Base-by-base conservation (phyloP, 2,888 invertebrate species). In the Kuschelorhynchus macadamiae region DNA sequence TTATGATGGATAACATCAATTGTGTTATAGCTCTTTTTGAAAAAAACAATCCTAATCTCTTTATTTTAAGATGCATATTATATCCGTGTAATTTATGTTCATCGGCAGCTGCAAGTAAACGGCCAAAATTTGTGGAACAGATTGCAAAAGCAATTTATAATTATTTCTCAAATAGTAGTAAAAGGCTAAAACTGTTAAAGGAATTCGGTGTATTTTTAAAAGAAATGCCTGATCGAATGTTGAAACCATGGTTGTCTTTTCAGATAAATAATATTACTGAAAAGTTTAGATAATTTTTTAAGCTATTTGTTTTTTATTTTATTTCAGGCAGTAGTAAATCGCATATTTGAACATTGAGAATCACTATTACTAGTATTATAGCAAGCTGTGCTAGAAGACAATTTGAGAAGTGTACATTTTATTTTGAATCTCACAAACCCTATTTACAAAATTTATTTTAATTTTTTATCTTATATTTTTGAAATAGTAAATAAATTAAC, bases 241-340 rank as follows among this genome's bases (percentile, higher is more conserved):
- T 80, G 11, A 72, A 72, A 39, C 68, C 74, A 11, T 80, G 80
- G 79, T 70, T 78, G 5, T 79, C 78, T 12, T 57, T 77, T 33
- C 64, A 73, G 64, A 71, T 36, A 36, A 11, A 11, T 36, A n/a
- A 7, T 36, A 32, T 8, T 8, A 8, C 9, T 8, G 9, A 32
- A 9, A 32, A 32, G 9, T 8, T 32, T 32, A 8, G 5, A 36
- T 36, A 36, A 36, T 36, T 3, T 25, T 7, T 5, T 25, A 7
- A 25, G 3, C 25, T 25, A 5, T 63, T 25, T 21, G 11, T 17
- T 50, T 50, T 11, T 16, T 41, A 4, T 25, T 57, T 30, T 12
- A 1, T 47, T 47, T 59, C 14, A 47, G 59, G 30, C 33, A 7
- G 7, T 11, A 1, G 46, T 66, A n/a, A 20, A 50, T 21, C 11